These are phyloP conservation scores for Vireo altiloquus DNA, from an alignment of 2,113 vertebrate genomes.

Conservation along the genomic window DNA sequence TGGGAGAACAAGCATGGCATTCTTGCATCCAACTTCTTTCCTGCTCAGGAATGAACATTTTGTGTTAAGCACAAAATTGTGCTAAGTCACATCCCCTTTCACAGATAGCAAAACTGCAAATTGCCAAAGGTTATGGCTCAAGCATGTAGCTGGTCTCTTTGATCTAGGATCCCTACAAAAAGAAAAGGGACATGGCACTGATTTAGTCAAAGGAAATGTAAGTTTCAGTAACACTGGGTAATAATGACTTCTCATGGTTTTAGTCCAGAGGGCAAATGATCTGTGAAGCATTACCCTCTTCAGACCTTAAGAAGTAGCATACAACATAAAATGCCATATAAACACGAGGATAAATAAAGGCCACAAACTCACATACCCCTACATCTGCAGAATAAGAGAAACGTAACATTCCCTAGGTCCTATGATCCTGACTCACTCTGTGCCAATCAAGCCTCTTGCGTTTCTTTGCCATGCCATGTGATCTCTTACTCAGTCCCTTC, in stretches of 20 bases:
- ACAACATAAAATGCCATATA: not conserved
- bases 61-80: not conserved
- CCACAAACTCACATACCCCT: not conserved
- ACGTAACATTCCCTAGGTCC: not conserved
- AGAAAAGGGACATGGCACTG: not conserved
- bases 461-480: not conserved
- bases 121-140: not conserved
- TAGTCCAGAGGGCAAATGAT: not conserved
- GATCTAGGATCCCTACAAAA: not conserved
- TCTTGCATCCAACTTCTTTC: not conserved
- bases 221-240: not conserved
- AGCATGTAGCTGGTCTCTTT: not conserved
- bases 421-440: not conserved
- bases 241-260: not conserved
- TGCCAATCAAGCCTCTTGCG: not conserved
- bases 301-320: not conserved
- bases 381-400: not conserved
- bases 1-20: not conserved
- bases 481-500: not conserved
- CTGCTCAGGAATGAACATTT: not conserved
- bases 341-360: not conserved
- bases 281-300: not conserved
- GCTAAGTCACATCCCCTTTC: not conserved
- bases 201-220: not conserved
- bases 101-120: not conserved